phyloP scores from a whole-genome alignment of 2,797 vertebrate genomes.

The Sebastes kiyomatsui region DNA sequence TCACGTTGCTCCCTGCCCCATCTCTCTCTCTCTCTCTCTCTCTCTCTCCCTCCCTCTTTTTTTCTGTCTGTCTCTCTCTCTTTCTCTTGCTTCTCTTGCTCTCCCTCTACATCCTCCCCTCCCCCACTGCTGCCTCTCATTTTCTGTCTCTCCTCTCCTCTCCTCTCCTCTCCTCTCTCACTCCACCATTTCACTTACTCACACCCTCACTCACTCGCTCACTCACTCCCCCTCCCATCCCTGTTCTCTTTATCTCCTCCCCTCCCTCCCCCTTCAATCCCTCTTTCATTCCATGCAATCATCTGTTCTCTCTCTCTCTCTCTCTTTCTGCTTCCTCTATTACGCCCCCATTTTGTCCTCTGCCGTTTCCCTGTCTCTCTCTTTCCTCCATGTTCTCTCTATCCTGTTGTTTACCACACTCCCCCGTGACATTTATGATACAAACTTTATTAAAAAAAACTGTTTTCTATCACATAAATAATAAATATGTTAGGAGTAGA shows the following conservation, averaged over 20 bases:
- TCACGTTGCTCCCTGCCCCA: slow-evolving; percentile 50
- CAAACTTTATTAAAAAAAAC: slow-evolving; percentile 67
- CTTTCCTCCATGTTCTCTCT: slow-evolving; percentile 77
- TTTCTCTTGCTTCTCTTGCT: slow-evolving; percentile 30
- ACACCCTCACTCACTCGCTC: slow-evolving; percentile 49
- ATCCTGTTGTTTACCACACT: slow-evolving; percentile 69
- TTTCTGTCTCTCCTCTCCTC: slow-evolving; percentile 41
- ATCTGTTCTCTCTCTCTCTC: slow-evolving; percentile 71
- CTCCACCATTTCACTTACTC: slow-evolving; percentile 63
- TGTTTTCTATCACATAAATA: slow-evolving; percentile 4
- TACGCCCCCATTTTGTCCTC: slow-evolving; percentile 81
- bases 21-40: slow-evolving; percentile 21
- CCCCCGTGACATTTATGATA: slow-evolving; percentile 56
- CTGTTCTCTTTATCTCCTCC: slow-evolving; percentile 72
- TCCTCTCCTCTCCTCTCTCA: slow-evolving; percentile 49
- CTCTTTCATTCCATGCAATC: slow-evolving; percentile 81
- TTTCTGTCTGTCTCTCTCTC: slow-evolving; percentile 8
- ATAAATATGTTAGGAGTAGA: not conserved
- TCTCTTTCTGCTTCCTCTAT: slow-evolving; percentile 71
- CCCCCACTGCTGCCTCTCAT: slow-evolving; percentile 71
- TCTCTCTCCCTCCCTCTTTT: slow-evolving; percentile 6
- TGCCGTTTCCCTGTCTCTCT: slow-evolving; percentile 67
- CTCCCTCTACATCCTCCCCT: slow-evolving; percentile 67
- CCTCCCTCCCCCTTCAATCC: slow-evolving; percentile 73
- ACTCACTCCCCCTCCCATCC: slow-evolving; percentile 61